These are phyloP conservation scores for Amazona finschi DNA, from an alignment of 2,797 vertebrate species.

Conservation along the genomic window DNA sequence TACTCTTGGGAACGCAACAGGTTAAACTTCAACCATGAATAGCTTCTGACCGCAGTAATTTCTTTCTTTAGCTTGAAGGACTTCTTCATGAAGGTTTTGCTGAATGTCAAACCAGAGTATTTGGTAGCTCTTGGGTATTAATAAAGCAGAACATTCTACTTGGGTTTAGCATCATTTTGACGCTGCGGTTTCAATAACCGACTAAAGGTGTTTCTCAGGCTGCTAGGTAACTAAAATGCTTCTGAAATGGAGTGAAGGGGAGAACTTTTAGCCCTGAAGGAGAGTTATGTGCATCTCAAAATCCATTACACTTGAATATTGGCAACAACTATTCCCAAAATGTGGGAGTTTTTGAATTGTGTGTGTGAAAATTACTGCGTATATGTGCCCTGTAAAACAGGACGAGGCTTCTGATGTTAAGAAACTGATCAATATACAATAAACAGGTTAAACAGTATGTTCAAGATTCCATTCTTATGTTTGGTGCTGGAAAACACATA, in stretches of 20 bases:
- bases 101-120: constrained; percentile 12
- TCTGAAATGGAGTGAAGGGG: not conserved
- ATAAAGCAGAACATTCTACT: not conserved
- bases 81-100: constrained; percentile 27
- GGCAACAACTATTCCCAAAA: not conserved
- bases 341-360: not conserved
- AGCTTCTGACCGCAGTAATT: constrained; percentile 25
- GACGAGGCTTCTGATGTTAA: not conserved
- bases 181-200: not conserved
- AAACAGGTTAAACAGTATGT: not conserved
- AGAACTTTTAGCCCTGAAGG: not conserved
- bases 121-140: not conserved
- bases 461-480: not conserved
- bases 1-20: constrained; percentile 29
- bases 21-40: constrained; percentile 54
- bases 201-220: not conserved
- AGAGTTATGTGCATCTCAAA: not conserved
- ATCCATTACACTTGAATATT: not conserved
- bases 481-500: not conserved
- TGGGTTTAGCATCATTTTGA: not conserved
- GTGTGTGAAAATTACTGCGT: not conserved
- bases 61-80: constrained; percentile 5
- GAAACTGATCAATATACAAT: not conserved
- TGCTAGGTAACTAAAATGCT: not conserved
- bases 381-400: not conserved